These are phyloP conservation scores for Zhuqinia jingwanae DNA, from an alignment of 2,888 invertebrate species.

Conservation along the genomic window DNA sequence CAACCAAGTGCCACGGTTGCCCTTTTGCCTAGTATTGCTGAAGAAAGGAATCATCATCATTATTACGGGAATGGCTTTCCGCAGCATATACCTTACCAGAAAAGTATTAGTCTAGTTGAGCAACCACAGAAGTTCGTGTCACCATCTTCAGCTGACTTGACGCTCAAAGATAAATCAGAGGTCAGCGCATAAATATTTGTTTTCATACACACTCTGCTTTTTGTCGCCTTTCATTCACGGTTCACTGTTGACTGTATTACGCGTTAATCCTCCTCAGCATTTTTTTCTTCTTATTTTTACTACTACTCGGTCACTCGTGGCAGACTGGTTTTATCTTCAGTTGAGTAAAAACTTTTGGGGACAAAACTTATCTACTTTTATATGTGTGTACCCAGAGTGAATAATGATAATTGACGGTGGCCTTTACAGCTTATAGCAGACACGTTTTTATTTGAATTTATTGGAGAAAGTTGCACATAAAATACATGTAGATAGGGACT, in stretches of 20 bases:
- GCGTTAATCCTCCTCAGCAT: no score
- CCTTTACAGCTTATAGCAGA: no score
- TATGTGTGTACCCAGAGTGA: no score
- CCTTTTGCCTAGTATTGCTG: slow-evolving; percentile 77
- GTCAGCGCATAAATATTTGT: slow-evolving; percentile 27
- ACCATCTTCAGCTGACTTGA: slow-evolving; percentile 26
- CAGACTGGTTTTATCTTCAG: slow-evolving; percentile 1
- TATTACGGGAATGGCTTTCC: slow-evolving; percentile 53
- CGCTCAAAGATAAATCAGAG: slow-evolving; percentile 52
- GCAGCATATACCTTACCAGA: slow-evolving; percentile 62
- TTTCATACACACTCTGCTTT: neutral
- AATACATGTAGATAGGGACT: no score
- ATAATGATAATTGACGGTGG: no score
- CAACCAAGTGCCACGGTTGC: slow-evolving; percentile 75
- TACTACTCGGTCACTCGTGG: no score
- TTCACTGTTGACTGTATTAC: neutral
- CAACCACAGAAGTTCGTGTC: slow-evolving; percentile 61
- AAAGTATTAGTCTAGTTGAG: slow-evolving; percentile 69
- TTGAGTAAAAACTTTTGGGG: neutral
- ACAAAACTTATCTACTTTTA: slow-evolving; percentile 25
- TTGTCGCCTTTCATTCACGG: slow-evolving; percentile 18
- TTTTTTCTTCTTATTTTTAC: no score
- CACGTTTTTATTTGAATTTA: no score
- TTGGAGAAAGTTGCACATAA: no score
- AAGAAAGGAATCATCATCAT: slow-evolving; percentile 71